These are phyloP conservation scores for Epinephelus malabaricus DNA, from an alignment of 2,797 vertebrate genomes.

Conservation along the genomic window DNA sequence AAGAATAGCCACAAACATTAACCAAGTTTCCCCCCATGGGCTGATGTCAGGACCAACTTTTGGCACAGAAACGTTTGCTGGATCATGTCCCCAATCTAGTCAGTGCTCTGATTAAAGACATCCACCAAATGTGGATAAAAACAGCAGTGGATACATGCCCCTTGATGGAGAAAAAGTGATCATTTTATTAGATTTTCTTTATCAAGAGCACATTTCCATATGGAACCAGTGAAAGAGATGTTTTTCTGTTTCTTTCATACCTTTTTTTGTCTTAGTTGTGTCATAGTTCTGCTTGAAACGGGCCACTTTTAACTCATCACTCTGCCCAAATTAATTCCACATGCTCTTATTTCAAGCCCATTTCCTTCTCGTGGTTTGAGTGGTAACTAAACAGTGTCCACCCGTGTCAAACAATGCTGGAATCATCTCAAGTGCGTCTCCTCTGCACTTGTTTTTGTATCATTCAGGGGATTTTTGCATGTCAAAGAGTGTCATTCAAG, in stretches of 20 bases:
- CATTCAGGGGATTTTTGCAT: slow-evolving; percentile 50
- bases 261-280: slow-evolving; percentile 39
- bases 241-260: not conserved
- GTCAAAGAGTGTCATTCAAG: slow-evolving; percentile 55
- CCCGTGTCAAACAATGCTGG: slow-evolving; percentile 49
- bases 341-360: slow-evolving; percentile 53
- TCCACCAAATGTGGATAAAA: slow-evolving; percentile 18
- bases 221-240: slow-evolving; percentile 31
- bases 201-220: slow-evolving; percentile 46
- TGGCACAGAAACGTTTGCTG: slow-evolving; percentile 40
- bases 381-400: slow-evolving; percentile 48
- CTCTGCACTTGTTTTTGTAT: slow-evolving; percentile 50
- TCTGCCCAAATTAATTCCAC: slow-evolving; percentile 66
- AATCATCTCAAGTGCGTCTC: slow-evolving; percentile 44
- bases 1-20: slow-evolving; percentile 59
- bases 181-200: slow-evolving; percentile 61
- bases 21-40: slow-evolving; percentile 4
- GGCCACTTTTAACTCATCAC: slow-evolving; percentile 59
- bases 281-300: slow-evolving; percentile 40
- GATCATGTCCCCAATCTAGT: slow-evolving; percentile 38
- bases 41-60: slow-evolving; percentile 51
- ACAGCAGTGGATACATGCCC: slow-evolving; percentile 9
- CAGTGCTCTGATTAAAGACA: slow-evolving; percentile 57
- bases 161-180: slow-evolving; percentile 42
- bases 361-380: slow-evolving; percentile 53